phyloP scores from a whole-genome alignment of 1,140 invertebrate species.

The Zaprionus gabonicus region DNA sequence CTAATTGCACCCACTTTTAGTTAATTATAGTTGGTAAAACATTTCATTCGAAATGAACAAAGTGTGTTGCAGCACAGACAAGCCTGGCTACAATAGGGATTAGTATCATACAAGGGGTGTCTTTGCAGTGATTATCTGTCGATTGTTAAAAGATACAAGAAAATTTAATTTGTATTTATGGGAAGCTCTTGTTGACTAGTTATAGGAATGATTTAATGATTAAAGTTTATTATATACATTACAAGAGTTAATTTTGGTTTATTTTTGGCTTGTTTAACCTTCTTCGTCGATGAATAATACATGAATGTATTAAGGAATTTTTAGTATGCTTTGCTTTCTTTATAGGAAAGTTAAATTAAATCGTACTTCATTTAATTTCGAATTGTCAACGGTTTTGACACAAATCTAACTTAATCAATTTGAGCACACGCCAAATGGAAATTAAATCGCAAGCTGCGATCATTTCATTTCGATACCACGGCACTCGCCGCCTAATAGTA shows the following conservation, averaged over 20 bases:
- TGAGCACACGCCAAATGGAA: conserved; percentile 6
- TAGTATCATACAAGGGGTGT: background rate
- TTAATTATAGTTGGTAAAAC: conserved; percentile 26
- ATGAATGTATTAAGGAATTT: too few relatives aligned
- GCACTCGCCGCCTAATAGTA: conserved; percentile 14
- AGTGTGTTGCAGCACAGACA: conserved; percentile 9
- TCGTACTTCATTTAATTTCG: too few relatives aligned
- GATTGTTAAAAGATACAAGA: background rate
- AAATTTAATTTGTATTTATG: too few relatives aligned
- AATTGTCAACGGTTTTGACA: conserved; percentile 2
- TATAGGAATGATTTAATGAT: too few relatives aligned
- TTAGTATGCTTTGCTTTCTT: too few relatives aligned
- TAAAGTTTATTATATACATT: too few relatives aligned
- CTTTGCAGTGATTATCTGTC: background rate
- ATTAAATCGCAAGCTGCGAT: conserved; percentile 6
- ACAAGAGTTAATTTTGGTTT: too few relatives aligned
- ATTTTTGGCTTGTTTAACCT: too few relatives aligned
- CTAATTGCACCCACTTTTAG: conserved; percentile 30
- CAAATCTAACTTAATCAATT: background rate
- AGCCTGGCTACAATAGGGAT: background rate
- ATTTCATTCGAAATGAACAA: conserved; percentile 25
- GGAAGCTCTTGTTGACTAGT: too few relatives aligned
- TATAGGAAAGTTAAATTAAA: too few relatives aligned
- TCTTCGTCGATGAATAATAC: too few relatives aligned
- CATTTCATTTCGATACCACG: background rate